A percentile compares a stretch with the other conserved stretches of the same genome.
These are phyloP conservation scores for Coboldia fuscipes DNA, from an alignment of 1,140 invertebrate genomes.

Conservation along the genomic window DNA sequence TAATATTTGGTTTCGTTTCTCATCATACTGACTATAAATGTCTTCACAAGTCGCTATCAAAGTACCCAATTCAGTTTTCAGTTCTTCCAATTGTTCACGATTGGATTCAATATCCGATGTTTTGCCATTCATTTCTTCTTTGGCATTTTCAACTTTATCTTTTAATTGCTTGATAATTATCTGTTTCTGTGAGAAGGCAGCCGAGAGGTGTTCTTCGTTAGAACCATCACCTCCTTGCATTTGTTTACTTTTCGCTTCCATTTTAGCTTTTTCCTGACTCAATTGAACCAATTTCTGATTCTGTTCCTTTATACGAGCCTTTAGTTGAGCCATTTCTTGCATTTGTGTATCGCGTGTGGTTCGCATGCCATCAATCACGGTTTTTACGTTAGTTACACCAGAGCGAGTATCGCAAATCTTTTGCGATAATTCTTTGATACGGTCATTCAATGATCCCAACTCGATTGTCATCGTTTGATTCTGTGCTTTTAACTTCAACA, in stretches of 20 bases:
- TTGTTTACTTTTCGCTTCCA: slow-evolving; percentile 44
- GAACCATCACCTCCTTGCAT: slow-evolving; percentile 5
- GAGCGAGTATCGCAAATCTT: slow-evolving; percentile 75
- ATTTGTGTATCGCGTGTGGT: slow-evolving; percentile 73
- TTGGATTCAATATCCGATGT: slow-evolving; percentile 65
- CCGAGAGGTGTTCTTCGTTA: slow-evolving; percentile 12
- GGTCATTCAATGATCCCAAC: slow-evolving; percentile 38
- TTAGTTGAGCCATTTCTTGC: slow-evolving; percentile 71
- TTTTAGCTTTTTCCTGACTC: slow-evolving; percentile 62
- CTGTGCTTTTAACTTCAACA: slow-evolving; percentile 73
- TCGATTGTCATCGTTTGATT: slow-evolving; percentile 52
- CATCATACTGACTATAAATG: slow-evolving; percentile 31
- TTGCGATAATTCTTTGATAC: slow-evolving; percentile 65
- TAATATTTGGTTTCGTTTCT: slow-evolving; percentile 28
- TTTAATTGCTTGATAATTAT: slow-evolving; percentile 66
- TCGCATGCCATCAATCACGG: slow-evolving; percentile 91
- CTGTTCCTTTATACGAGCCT: slow-evolving; percentile 64
- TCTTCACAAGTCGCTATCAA: slow-evolving; percentile 32
- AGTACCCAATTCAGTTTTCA: slow-evolving; percentile 28
- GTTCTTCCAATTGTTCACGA: slow-evolving; percentile 47
- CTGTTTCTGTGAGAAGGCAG: slow-evolving; percentile 26
- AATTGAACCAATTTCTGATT: slow-evolving; percentile 56
- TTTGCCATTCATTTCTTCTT: slow-evolving; percentile 47
- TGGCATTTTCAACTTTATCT: slow-evolving; percentile 45
- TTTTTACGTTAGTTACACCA: slow-evolving; percentile 79